Conservation (phyloP, 2,113 vertebrate genomes). For the Solenodon paradoxus region DNA sequence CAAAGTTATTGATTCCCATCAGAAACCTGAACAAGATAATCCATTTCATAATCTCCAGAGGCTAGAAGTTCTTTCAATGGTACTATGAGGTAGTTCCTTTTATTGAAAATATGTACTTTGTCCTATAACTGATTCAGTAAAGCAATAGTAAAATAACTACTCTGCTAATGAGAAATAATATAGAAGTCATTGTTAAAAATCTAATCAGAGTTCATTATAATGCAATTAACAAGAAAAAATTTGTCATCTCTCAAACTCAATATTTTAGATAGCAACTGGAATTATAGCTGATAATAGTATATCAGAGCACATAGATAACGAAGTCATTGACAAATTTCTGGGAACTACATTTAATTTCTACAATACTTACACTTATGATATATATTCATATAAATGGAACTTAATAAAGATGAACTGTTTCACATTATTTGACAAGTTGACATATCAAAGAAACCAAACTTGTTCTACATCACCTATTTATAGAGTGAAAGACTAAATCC, state of each 20-base stretch:
- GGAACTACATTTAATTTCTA: not conserved
- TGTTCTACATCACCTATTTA: not conserved
- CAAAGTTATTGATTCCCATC: not conserved
- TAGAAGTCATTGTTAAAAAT: not conserved
- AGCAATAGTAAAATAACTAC: not conserved
- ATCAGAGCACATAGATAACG: not conserved
- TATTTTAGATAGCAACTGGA: not conserved
- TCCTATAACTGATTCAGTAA: not conserved
- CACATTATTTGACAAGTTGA: not conserved
- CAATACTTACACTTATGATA: not conserved
- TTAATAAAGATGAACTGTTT: not conserved
- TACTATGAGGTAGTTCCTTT: not conserved
- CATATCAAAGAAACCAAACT: not conserved
- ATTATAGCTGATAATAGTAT: not conserved
- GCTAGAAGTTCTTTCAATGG: too few relatives aligned
- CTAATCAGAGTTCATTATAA: not conserved
- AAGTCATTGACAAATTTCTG: not conserved
- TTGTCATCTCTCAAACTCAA: not conserved
- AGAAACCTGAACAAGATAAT: not conserved
- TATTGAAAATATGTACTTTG: not conserved
- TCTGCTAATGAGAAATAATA: not conserved
- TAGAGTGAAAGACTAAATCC: not conserved
- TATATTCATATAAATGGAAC: not conserved
- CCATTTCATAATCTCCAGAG: too few relatives aligned
- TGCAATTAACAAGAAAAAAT: not conserved